These are phyloP conservation scores for Pectinophora gossypiella DNA, from an alignment of 1,140 invertebrate genomes.

Conservation along the genomic window DNA sequence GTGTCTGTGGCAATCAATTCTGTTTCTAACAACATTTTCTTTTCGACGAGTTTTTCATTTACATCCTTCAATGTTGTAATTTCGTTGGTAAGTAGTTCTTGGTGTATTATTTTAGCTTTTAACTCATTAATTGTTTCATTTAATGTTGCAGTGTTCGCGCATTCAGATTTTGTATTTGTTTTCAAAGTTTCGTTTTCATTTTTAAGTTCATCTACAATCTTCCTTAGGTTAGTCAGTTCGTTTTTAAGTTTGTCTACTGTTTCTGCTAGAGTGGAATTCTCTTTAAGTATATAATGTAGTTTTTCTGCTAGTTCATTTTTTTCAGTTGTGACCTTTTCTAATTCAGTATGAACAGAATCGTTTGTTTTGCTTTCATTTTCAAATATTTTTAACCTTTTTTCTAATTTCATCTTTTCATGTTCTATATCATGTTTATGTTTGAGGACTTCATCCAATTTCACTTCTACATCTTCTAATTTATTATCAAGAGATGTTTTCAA, in stretches of 20 bases:
- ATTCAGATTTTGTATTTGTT: slow-evolving; percentile 22
- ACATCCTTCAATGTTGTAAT: slow-evolving; percentile 33
- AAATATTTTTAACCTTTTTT: slow-evolving; percentile 36
- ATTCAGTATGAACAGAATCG: slow-evolving; percentile 13
- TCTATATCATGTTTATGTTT: slow-evolving; percentile 43
- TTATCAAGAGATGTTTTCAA: slow-evolving; percentile 37
- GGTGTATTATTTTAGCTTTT: slow-evolving; percentile 27
- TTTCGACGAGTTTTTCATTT: slow-evolving; percentile 34
- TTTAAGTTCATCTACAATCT: slow-evolving; percentile 24
- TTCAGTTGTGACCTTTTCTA: slow-evolving; percentile 25
- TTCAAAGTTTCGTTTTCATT: slow-evolving; percentile 33
- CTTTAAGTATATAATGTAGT: slow-evolving; percentile 22
- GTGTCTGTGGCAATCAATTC: slow-evolving; percentile 39
- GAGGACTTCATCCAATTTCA: slow-evolving; percentile 34
- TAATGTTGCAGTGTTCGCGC: slow-evolving; percentile 21
- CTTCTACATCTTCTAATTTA: slow-evolving; percentile 41
- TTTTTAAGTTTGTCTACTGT: slow-evolving; percentile 23
- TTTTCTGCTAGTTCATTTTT: slow-evolving; percentile 24
- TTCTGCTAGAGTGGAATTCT: slow-evolving; percentile 33
- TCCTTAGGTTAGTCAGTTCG: slow-evolving; percentile 27
- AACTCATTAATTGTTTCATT: slow-evolving; percentile 37
- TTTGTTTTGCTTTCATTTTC: slow-evolving; percentile 30
- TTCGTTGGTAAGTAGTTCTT: slow-evolving; percentile 27
- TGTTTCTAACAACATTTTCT: slow-evolving; percentile 40
- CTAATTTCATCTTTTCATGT: slow-evolving; percentile 32